phyloP scores from a whole-genome alignment of 1,140 invertebrate species.

The Apis florea region DNA sequence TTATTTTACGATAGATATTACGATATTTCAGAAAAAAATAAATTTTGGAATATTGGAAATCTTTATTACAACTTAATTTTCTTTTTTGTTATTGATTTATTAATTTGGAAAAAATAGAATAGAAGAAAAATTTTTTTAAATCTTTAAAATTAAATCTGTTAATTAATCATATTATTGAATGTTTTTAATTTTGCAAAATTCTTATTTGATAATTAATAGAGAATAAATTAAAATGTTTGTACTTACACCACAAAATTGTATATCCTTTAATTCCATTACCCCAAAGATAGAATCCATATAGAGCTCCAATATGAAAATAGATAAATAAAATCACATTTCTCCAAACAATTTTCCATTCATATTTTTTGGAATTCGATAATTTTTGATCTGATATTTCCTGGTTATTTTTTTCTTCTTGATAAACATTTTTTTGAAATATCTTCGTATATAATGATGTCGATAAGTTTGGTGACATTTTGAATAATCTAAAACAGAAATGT shows the following conservation, averaged over 20 bases:
- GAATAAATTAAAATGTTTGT: no score
- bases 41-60: no score
- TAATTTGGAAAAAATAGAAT: no score
- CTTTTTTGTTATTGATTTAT: no score
- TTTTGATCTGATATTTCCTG: conserved; percentile 51
- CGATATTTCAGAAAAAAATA: no score
- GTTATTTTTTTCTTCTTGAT: conserved; percentile 57
- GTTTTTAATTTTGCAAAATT: no score
- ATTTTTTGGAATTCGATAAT: conserved; percentile 64
- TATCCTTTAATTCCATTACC: conserved; percentile 77
- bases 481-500: conserved; percentile 40
- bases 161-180: no score
- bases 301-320: conserved; percentile 83
- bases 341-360: conserved; percentile 86
- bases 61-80: no score
- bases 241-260: conserved; percentile 82
- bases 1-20: no score
- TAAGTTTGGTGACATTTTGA: conserved; percentile 78
- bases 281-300: conserved; percentile 84
- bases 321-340: conserved; percentile 86
- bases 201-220: no score
- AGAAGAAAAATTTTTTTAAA: no score
- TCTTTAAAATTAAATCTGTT: no score
- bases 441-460: conserved; percentile 76
- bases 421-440: conserved; percentile 73